Base-by-base conservation (phyloP, 2,797 vertebrate genomes). In the Etheostoma perlongum region DNA sequence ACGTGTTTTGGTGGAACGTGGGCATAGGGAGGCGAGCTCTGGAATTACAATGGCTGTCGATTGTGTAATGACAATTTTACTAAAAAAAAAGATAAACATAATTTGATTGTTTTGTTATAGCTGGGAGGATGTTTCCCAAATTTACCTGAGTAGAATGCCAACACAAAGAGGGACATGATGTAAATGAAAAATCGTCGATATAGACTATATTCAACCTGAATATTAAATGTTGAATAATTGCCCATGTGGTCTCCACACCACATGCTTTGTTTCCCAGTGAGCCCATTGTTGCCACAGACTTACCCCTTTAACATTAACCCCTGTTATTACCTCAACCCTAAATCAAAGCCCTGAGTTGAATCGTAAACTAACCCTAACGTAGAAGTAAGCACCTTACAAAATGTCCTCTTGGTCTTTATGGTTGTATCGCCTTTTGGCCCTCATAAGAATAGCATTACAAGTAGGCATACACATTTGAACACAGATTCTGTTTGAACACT, bases 401-500 rank as follows among this genome's bases (percentile, higher is more conserved):
- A 67, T 18, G 16, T 44, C 23, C 10, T 30, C 30, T 12, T 36
- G 42, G 9, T 55, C 46, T 53, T 49, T 68, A 59, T 84, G 63
- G 44, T 82, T 67, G 54, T 18, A 1, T 76, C 13, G 23, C 62
- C 60, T 54, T 64, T 44, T 4, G 16, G 47, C 13, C 70, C 82
- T 66, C 53, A 46, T 12, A 70, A 77, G 51, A 14, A 75, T 48
- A 77, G 82, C 59, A 59, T n/a, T 18, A 18, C 49, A 61, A 55
- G 51, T 13, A 49, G 48, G 15, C 72, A 63, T 25, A 68, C 74
- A 52, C 78, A 74, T 65, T 60, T 44, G 18, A 72, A 78, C 72
- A 79, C 78, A 79, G 64, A 64, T 61, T 82, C 88, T 77, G 77
- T 85, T 82, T 79, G 80, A 86, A 88, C 67, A 63, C 81, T 40